Conservation (phyloP, 2,797 vertebrate genomes). For the Monodelphis domestica region DNA sequence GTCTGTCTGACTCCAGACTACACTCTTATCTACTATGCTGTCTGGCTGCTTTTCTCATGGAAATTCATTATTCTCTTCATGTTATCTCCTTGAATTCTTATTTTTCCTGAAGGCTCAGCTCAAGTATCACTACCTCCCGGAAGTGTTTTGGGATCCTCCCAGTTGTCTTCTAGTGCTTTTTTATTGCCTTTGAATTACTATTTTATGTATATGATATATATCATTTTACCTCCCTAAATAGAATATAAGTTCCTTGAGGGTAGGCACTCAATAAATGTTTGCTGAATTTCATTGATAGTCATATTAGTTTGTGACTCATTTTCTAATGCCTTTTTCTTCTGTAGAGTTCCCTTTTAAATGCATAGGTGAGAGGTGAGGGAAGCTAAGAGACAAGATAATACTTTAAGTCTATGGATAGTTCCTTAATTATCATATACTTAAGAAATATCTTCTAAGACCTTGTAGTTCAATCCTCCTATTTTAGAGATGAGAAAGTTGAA, state of each 20-base stretch:
- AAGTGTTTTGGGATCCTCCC: not conserved
- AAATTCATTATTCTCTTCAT: not conserved
- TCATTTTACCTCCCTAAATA: no score
- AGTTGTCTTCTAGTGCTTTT: not conserved
- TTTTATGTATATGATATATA: not conserved
- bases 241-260: not conserved
- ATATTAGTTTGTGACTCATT: not conserved
- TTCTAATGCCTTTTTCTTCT: not conserved
- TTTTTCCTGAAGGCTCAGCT: not conserved
- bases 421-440: not conserved
- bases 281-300: not conserved
- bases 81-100: not conserved
- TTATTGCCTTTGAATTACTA: not conserved
- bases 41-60: not conserved
- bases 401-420: not conserved
- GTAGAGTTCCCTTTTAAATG: not conserved
- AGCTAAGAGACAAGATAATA: not conserved
- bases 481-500: not conserved
- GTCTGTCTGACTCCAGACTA: not conserved
- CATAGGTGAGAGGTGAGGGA: no score
- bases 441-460: not conserved
- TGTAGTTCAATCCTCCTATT: not conserved
- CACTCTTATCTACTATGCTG: not conserved
- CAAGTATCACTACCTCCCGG: not conserved
- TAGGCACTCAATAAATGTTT: not conserved